These are phyloP conservation scores for Ahaetulla prasina DNA, from an alignment of 2,113 vertebrate species.

Conservation along the genomic window DNA sequence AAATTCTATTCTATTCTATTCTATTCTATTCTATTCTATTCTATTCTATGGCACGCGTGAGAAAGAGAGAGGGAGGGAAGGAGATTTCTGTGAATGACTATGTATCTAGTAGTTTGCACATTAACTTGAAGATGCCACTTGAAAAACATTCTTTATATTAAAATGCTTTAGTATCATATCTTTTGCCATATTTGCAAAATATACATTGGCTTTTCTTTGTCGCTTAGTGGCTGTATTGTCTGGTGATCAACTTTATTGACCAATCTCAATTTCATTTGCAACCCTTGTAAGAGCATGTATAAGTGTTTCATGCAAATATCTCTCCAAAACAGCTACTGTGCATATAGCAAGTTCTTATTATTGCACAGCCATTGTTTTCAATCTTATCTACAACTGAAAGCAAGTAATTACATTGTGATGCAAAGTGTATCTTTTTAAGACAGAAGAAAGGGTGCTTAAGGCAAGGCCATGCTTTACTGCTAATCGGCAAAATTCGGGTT, in stretches of 20 bases:
- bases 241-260: background rate
- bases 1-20: no score
- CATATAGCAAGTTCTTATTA: slow-evolving; percentile 23
- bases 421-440: slow-evolving; percentile 25
- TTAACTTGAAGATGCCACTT: background rate
- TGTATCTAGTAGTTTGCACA: background rate
- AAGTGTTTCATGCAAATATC: slow-evolving; percentile 10
- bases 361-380: slow-evolving; percentile 29
- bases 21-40: no score
- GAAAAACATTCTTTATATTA: background rate
- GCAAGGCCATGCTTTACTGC: slow-evolving; percentile 39
- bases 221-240: background rate
- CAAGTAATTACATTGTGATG: slow-evolving; percentile 30
- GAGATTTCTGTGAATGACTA: background rate
- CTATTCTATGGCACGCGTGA: no score
- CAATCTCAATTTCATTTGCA: background rate
- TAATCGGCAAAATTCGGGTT: slow-evolving; percentile 43
- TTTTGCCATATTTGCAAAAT: background rate
- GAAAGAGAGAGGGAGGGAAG: background rate
- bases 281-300: background rate
- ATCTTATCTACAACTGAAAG: slow-evolving; percentile 28
- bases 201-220: background rate
- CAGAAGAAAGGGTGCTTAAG: slow-evolving; percentile 38
- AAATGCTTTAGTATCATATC: background rate
- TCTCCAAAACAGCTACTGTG: slow-evolving; percentile 17